Conservation (phyloP, 2,797 vertebrate species). For the Lates japonicus region DNA sequence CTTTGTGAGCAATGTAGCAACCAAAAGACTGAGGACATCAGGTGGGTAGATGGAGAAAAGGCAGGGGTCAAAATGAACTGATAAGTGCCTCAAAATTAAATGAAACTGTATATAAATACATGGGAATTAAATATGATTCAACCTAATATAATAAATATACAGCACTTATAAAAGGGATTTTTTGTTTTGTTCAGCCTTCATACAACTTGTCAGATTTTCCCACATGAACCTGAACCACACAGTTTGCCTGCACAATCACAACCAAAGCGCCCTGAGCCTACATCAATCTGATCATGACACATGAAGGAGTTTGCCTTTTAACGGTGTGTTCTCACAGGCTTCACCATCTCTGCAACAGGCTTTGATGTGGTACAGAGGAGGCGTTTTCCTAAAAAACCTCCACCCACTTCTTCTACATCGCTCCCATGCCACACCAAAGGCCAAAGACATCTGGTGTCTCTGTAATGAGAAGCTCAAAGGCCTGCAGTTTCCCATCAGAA, state of each 20-base stretch:
- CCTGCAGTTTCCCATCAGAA: conserved; percentile 25
- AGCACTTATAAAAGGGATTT: not conserved
- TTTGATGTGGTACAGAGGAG: conserved; percentile 37
- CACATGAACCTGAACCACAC: conserved; percentile 1
- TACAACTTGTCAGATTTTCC: not conserved
- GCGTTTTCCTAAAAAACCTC: conserved; percentile 10
- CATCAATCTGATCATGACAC: not conserved
- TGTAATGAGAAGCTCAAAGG: conserved; percentile 34
- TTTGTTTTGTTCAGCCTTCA: not conserved
- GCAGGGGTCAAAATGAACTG: too few species aligned
- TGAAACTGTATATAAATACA: not conserved
- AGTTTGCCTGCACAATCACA: not conserved
- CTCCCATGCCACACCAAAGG: conserved; percentile 39
- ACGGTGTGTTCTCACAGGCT: conserved; percentile 18
- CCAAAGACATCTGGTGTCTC: conserved; percentile 41
- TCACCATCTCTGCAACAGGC: not conserved
- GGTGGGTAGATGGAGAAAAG: too few species aligned
- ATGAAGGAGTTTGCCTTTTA: conserved; percentile 2
- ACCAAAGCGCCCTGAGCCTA: not conserved
- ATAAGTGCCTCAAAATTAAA: not conserved
- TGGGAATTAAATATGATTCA: not conserved
- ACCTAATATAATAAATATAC: not conserved
- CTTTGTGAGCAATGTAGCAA: too few species aligned
- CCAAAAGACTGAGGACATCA: too few species aligned
- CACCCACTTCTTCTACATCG: conserved; percentile 6